Evolutionary conservation across 2,797 vertebrate genomes (phyloP), one percentile per base, ranked within the genome.

Genomic region (Poliocrania exsul): DNA sequence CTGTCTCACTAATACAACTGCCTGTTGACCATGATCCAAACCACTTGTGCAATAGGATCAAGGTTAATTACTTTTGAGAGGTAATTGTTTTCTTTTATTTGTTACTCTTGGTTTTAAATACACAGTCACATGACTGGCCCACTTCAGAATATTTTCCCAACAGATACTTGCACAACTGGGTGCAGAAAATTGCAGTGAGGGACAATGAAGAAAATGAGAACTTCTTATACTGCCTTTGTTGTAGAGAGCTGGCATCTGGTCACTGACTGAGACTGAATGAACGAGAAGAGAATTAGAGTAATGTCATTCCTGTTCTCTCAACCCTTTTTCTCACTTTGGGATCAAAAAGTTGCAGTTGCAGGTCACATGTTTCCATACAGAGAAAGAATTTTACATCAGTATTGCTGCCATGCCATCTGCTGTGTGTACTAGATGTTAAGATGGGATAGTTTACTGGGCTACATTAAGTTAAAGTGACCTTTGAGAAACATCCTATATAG

Each of bases 311-410:
- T 49, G 18, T 74, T 81, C 28, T 37, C 18, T 69, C 49, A 40
- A 40, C 50, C 16, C 12, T 11, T 71, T 88, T 86, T 79, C 44
- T 66, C n/a, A 24, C 31, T 60, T 70, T 44, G 21, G 6, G 37
- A 66, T 31, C 11, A 49, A 86, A 74, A 50, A 37, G 4, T 16
- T 67, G 29, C 20, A 33, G 53, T 50, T 85, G 11, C 62, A 75
- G 49, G 28, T 70, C 19, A 44, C 16, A 6, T 0, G 0, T 67
- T 85, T 75, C 58, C 7, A 29, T 14, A 44, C 1, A 4, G 53
- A 65, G 18, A 75, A 81, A 80, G n/a, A 72, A 40, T 75, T 74
- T 81, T 40, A 37, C 11, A 13, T 72, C 62, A 53, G 1, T 62
- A 64, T 13, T 66, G 16, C 66, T 90, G 47, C 66, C 5, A 3